Evolutionary conservation across 23 tunicate species (phyloP), one percentile per base, ranked within the genome.

Genomic region (Botrylloides violaceus): DNA sequence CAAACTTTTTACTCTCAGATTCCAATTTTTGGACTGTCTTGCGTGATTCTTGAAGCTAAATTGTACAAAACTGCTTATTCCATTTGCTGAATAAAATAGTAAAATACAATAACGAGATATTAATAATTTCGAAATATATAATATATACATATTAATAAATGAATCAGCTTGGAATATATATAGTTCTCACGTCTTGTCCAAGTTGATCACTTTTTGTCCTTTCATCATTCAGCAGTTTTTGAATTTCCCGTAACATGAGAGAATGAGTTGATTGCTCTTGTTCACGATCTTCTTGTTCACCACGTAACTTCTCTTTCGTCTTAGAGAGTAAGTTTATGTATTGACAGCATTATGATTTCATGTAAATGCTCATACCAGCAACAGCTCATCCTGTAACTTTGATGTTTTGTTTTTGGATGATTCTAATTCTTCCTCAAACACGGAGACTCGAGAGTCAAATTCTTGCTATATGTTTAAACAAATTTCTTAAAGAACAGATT

Each of bases 181-280:
- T 15, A 43, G 9, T 7, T 43, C 30, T 59, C 58, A 83, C 94
- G 30, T 43, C 68, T 2, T 71, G 34, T 70, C 77, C 78, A 3
- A 73, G 73, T 21, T 71, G 34, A 53, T 79, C 85, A 36, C 64
- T 90, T 74, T 83, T 90, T 3, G 56, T 62, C 74, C 90, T 31
- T 59, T 90, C 97, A 6, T 90, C 97, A 43, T 90, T 90, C 61
- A 90, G 70, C 91, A 90, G 78, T 47, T 84, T 90, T 68, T 90
- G 97, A 9, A 90, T 79, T 79, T 90, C 90, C 9, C 97, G 71
- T 29, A 90, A 71, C 90, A 90, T 90, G 30, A 90, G 78, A 0
- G 90, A 83, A 66, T 83, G 84, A 4, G 97, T 80, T 5, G 97
- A 77, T 75, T 90, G 85, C 58, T 90, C 90, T 29, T 90, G 86